Percentiles rank a stretch among this genome's conserved stretches.
These are phyloP conservation scores for Gonioctena quinquepunctata DNA, from an alignment of 1,140 invertebrate genomes.

Conservation along the genomic window DNA sequence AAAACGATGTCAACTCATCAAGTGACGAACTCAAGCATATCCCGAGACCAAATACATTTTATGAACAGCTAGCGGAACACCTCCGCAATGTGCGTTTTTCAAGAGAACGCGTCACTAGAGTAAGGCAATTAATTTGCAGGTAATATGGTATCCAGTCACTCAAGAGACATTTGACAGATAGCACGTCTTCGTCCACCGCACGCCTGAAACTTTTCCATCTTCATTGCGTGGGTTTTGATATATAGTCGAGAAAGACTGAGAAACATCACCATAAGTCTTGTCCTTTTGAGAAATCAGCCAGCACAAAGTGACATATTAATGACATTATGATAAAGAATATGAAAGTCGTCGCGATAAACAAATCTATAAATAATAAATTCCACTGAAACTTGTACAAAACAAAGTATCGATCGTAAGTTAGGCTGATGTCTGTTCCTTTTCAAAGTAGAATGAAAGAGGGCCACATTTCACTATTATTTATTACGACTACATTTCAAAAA, in stretches of 20 bases:
- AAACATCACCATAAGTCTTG: constrained; percentile 45
- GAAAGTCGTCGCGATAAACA: constrained; percentile 46
- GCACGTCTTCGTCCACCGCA: neutral
- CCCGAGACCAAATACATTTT: no score
- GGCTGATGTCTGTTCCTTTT: constrained; percentile 12
- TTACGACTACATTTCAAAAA: neutral
- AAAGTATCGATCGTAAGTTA: constrained; percentile 16
- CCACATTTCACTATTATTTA: constrained; percentile 13
- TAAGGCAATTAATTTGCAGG: constrained; percentile 19
- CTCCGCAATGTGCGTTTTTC: no score
- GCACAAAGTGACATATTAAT: constrained; percentile 43
- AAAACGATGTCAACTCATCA: no score
- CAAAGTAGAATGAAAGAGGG: neutral
- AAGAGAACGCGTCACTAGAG: no score
- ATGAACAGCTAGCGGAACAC: no score
- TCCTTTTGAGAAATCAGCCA: constrained; percentile 43
- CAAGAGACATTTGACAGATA: constrained; percentile 2
- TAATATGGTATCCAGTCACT: constrained; percentile 1
- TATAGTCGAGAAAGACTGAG: constrained; percentile 2
- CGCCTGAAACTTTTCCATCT: neutral
- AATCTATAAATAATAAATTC: constrained; percentile 47
- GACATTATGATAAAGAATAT: constrained; percentile 47
- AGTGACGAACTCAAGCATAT: no score
- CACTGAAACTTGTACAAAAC: constrained; percentile 16
- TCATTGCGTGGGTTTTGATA: constrained; percentile 9